Evolutionary conservation across 2,888 invertebrate species (phyloP).

Genomic region (Villa cingulata): DNA sequence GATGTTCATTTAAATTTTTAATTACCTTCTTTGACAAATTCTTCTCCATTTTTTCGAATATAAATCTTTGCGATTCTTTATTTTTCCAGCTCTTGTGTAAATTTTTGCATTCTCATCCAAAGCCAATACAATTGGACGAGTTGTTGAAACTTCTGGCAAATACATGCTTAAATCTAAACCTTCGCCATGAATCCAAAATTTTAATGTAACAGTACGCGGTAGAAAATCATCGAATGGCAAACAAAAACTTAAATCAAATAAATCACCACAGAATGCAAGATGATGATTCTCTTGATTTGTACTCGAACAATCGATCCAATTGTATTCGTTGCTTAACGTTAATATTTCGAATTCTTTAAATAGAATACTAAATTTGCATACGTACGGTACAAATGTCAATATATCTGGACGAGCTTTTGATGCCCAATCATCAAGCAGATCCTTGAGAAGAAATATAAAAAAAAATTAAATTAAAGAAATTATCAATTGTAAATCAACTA

Average conservation of each 20-base stretch:
- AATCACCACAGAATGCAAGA: slow-evolving; percentile 85
- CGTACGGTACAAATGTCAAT: slow-evolving; percentile 90
- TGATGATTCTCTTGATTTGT: slow-evolving; percentile 91
- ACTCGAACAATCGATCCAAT: slow-evolving; percentile 97
- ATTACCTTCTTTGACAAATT: slow-evolving; percentile 51
- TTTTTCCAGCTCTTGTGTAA: slow-evolving; percentile 58
- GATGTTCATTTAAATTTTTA: not conserved
- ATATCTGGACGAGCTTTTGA: slow-evolving; percentile 87
- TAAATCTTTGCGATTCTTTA: slow-evolving; percentile 40
- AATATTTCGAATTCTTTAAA: slow-evolving; percentile 92
- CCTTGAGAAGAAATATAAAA: slow-evolving; percentile 32
- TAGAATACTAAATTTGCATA: slow-evolving; percentile 82
- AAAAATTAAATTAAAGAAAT: not conserved
- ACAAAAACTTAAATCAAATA: slow-evolving; percentile 84
- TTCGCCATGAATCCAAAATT: slow-evolving; percentile 92
- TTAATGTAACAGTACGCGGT: slow-evolving; percentile 74
- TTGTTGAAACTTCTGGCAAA: slow-evolving; percentile 84
- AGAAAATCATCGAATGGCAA: slow-evolving; percentile 90
- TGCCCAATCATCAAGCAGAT: slow-evolving; percentile 93
- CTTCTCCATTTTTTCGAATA: slow-evolving; percentile 63
- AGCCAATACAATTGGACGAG: slow-evolving; percentile 64
- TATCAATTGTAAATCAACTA: not conserved
- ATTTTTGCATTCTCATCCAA: slow-evolving; percentile 81
- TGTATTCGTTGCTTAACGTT: slow-evolving; percentile 87
- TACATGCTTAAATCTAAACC: slow-evolving; percentile 81